Conservation (phyloP, 2,888 invertebrate species). For the Brenthis ino region DNA sequence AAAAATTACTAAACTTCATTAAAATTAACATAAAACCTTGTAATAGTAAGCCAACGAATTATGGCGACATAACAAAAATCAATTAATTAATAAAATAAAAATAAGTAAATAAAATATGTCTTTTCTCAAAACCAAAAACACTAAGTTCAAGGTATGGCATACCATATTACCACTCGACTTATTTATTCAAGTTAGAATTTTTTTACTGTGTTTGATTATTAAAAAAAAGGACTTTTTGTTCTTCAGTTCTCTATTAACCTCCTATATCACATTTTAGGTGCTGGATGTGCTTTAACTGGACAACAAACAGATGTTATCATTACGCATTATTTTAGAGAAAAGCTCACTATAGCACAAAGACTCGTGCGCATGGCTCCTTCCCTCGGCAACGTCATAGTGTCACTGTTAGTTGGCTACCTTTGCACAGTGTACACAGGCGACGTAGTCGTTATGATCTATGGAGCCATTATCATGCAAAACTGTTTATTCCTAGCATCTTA, state of each 20-base stretch:
- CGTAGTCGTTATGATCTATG: slow-evolving; percentile 80
- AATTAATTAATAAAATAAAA: no score
- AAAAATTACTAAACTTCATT: no score
- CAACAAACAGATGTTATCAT: slow-evolving; percentile 83
- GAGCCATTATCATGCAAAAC: slow-evolving; percentile 82
- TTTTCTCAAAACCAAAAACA: no score
- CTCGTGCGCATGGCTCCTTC: slow-evolving; percentile 78
- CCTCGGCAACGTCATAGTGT: slow-evolving; percentile 78
- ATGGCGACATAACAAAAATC: no score
- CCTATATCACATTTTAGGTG: slow-evolving; percentile 64
- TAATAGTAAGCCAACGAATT: no score
- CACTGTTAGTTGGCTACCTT: slow-evolving; percentile 76
- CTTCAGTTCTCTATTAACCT: background rate
- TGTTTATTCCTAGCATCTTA: slow-evolving; percentile 78
- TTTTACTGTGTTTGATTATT: background rate
- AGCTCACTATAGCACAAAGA: slow-evolving; percentile 75
- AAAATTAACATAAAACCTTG: no score
- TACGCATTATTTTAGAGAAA: slow-evolving; percentile 82
- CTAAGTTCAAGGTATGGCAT: no score
- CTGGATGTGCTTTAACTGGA: slow-evolving; percentile 80
- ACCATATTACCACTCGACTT: no score
- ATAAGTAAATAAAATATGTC: no score
- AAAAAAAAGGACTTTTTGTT: background rate
- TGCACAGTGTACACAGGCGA: slow-evolving; percentile 68
- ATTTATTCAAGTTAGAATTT: no score